These are phyloP conservation scores for Leucophenga maculata DNA, from an alignment of 2,888 invertebrate genomes.

Conservation along the genomic window DNA sequence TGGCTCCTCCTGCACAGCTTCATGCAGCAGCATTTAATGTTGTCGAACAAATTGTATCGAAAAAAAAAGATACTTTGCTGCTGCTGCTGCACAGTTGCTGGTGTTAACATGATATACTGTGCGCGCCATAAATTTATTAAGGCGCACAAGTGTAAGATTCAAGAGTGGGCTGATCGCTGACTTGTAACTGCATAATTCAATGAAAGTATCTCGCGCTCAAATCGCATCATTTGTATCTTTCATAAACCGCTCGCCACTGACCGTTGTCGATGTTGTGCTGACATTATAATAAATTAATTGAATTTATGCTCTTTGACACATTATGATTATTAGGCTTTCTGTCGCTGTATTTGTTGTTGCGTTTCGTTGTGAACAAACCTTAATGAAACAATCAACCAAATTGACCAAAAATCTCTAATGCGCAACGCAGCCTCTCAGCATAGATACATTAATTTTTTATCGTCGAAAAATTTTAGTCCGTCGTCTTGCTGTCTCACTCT, in stretches of 20 bases:
- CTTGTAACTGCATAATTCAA: too few relatives aligned
- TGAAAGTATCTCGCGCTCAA: too few relatives aligned
- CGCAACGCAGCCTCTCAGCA: neutral
- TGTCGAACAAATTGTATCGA: constrained; percentile 3
- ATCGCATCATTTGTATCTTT: constrained; percentile 1
- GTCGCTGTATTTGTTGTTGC: constrained; percentile 13
- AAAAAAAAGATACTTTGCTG: constrained; percentile 26
- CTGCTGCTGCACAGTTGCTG: constrained; percentile 17
- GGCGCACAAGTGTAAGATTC: constrained; percentile 42
- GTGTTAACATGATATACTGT: constrained; percentile 59
- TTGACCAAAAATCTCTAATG: constrained; percentile 32
- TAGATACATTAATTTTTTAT: constrained; percentile 44
- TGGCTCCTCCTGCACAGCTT: too few relatives aligned
- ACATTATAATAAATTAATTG: constrained; percentile 67
- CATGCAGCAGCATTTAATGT: too few relatives aligned
- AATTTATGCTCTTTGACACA: constrained; percentile 67
- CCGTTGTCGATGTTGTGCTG: constrained; percentile 39
- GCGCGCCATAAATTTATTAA: constrained; percentile 50
- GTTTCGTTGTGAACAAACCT: constrained; percentile 19
- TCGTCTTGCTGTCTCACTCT: neutral
- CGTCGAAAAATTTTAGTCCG: neutral
- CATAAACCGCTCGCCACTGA: neutral
- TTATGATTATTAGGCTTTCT: constrained; percentile 57
- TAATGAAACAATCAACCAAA: constrained; percentile 59
- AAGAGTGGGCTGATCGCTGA: too few relatives aligned